Base-by-base conservation (phyloP, 2,797 vertebrate species). In the Notolepis coatsorum region DNA sequence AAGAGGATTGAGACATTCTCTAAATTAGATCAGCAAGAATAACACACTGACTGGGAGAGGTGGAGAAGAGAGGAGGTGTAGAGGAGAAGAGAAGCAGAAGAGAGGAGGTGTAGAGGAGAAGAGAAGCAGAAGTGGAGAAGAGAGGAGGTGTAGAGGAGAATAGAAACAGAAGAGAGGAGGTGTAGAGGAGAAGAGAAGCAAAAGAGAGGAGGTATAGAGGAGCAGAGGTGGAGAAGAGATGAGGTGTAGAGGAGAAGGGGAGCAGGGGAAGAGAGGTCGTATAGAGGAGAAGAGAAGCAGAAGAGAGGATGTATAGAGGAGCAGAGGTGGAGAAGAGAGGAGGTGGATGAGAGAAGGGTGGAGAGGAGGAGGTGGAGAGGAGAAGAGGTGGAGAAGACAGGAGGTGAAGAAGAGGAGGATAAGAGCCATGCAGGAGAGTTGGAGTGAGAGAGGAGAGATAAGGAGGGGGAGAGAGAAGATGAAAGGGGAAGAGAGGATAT, bases 1-100 rank as follows among this genome's bases (percentile, higher is more conserved):
- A 96, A 96, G 94, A 93, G 94, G 95, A 96, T 96, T 94, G 88
- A 82, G 75, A 92, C 93, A 93, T 94, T 95, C 92, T 91, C 93
- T 93, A 94, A 96, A 95, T 95, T 93, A 95, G 94, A 94, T 91
- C 92, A 90, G 89, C 82, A 90, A 92, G 86, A 93, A 93, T 91
- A 93, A 92, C 90, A 89, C 89, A 88, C 80, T 87, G 78, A n/a
- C 68, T 78, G 84, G 90, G 76, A 87, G 82, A 87, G 84, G 79
- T 63, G 51, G 72, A 62, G 51, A 18, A 21, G 41, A 49, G 48
- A 24, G 43, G 56, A 33, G 12, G 35, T 23, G 69, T 31, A 10
- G 57, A 50, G 33, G n/a, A 77, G 10, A 24, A 17, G 5, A 35
- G 10, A 21, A 1, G 8, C 18, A 47, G 18, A 31, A 51, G 42